A percentile compares a stretch with the other conserved stretches of the same genome.
Evolutionary conservation across 1,140 invertebrate genomes (phyloP).

Genomic region (Aricia agestis): DNA sequence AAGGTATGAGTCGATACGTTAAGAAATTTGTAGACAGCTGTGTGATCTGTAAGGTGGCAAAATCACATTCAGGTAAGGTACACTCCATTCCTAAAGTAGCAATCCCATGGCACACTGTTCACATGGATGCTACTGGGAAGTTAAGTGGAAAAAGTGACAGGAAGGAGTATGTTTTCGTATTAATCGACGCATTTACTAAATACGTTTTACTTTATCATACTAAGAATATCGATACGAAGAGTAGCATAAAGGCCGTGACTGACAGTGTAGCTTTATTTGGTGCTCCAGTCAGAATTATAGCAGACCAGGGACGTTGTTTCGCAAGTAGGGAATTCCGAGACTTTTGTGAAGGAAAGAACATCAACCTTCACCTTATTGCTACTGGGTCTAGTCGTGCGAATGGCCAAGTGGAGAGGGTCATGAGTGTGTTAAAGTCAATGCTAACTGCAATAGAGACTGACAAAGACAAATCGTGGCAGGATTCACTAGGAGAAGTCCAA

Average conservation of each 20-base stretch:
- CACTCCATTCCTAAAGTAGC: slow-evolving; percentile 36
- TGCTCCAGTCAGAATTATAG: slow-evolving; percentile 23
- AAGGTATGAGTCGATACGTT: slow-evolving; percentile 24
- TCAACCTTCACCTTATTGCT: slow-evolving; percentile 38
- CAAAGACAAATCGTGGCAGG: slow-evolving; percentile 17
- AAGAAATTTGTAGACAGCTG: slow-evolving; percentile 28
- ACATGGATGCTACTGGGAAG: slow-evolving; percentile 38
- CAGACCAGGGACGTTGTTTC: slow-evolving; percentile 33
- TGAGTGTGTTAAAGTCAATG: slow-evolving; percentile 33
- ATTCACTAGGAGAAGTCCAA: slow-evolving; percentile 25
- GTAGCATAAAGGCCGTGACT: slow-evolving; percentile 20
- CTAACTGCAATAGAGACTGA: slow-evolving; percentile 26
- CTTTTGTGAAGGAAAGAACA: slow-evolving; percentile 25
- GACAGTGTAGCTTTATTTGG: slow-evolving; percentile 30
- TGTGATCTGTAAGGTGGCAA: slow-evolving; percentile 24
- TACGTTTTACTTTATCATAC: slow-evolving; percentile 38
- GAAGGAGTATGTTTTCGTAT: slow-evolving; percentile 33
- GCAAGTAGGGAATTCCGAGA: slow-evolving; percentile 31
- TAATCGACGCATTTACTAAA: slow-evolving; percentile 52
- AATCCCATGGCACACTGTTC: slow-evolving; percentile 35
- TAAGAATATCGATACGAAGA: slow-evolving; percentile 27
- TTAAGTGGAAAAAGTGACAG: slow-evolving; percentile 34
- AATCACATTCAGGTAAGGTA: slow-evolving; percentile 33
- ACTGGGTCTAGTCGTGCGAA: slow-evolving; percentile 39
- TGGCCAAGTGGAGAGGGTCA: slow-evolving; percentile 46